These are phyloP conservation scores for Coremacera marginata DNA, from an alignment of 2,888 invertebrate species.

Conservation along the genomic window DNA sequence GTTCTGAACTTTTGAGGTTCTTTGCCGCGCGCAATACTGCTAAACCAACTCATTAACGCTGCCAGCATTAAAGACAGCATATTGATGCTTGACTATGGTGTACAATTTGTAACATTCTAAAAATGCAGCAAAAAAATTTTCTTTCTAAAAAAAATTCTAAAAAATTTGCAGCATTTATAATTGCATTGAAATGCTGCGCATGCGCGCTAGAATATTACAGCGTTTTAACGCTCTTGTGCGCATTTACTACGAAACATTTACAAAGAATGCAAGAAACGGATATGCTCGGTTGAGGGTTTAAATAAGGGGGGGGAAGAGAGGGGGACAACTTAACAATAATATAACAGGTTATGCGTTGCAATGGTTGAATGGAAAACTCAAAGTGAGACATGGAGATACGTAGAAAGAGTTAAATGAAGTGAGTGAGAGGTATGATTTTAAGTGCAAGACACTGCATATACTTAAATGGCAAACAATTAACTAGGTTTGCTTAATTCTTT, in stretches of 20 bases:
- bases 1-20: no score
- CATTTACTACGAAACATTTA: not conserved
- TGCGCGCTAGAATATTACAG: conserved; percentile 1
- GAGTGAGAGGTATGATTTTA: not conserved
- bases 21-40: not conserved
- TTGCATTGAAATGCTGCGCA: conserved; percentile 7
- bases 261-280: conserved; percentile 22
- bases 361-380: not conserved
- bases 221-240: conserved; percentile 14
- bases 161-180: not conserved
- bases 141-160: no score
- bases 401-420: not conserved
- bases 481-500: conserved; percentile 19
- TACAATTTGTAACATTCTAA: conserved; percentile 30
- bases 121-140: not conserved
- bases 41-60: not conserved
- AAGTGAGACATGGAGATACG: not conserved
- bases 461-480: conserved; percentile 17
- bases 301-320: not conserved
- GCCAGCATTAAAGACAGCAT: not conserved
- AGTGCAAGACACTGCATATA: not conserved
- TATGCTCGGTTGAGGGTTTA: not conserved
- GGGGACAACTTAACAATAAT: conserved; percentile 18
- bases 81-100: not conserved
- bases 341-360: conserved; percentile 18